phyloP scores from a whole-genome alignment of 2,797 vertebrate genomes.

The Rhinatrema bivittatum region DNA sequence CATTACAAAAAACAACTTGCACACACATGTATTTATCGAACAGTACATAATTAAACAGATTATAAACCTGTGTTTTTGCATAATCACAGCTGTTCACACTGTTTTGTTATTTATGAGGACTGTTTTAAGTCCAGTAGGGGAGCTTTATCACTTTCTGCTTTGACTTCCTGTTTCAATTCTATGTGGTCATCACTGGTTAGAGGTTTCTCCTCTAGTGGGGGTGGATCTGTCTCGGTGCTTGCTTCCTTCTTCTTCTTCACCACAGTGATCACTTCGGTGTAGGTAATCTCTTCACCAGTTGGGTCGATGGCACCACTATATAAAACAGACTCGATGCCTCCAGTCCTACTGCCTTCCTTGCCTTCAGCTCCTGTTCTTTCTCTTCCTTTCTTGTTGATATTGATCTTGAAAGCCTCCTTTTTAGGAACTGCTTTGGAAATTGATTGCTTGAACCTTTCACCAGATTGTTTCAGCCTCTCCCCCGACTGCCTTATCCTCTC shows the following conservation, averaged over 20 bases:
- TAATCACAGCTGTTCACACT: no score
- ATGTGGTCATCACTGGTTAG: conserved; percentile 39
- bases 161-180: conserved; percentile 56
- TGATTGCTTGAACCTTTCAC: conserved; percentile 81
- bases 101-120: conserved; percentile 71
- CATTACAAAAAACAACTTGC: no score
- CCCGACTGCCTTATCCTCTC: conserved; percentile 83
- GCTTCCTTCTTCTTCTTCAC: conserved; percentile 61
- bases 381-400: conserved; percentile 74
- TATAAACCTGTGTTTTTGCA: no score
- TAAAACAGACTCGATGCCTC: conserved; percentile 17
- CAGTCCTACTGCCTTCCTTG: conserved; percentile 69
- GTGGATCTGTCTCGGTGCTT: conserved; percentile 44
- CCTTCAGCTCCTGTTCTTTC: conserved; percentile 70
- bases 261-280: conserved; percentile 69
- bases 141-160: conserved; percentile 57
- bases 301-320: conserved; percentile 61
- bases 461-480: conserved; percentile 77
- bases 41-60: no score
- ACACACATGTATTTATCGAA: no score
- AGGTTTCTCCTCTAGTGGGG: conserved; percentile 40
- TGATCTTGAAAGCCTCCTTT: conserved; percentile 74
- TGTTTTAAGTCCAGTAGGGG: conserved; percentile 86
- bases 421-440: conserved; percentile 81
- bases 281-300: conserved; percentile 58